Conservation (phyloP, 2,113 vertebrate species). For the Echinops telfairi region DNA sequence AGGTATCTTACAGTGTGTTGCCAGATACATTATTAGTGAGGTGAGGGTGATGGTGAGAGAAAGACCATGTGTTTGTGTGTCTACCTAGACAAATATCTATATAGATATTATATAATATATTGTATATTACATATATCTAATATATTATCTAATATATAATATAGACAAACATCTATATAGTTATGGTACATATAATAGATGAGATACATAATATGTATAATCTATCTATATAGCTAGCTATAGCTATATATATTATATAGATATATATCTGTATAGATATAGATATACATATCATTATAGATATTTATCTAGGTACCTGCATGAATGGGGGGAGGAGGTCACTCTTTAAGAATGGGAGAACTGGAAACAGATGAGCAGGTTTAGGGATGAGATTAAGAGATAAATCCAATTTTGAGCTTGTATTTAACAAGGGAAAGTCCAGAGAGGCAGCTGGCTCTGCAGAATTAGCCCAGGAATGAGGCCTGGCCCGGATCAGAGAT, state of each 20-base stretch:
- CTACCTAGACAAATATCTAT: too few relatives aligned
- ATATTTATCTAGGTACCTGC: not conserved
- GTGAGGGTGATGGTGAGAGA: not conserved
- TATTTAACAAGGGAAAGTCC: not conserved
- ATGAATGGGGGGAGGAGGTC: not conserved
- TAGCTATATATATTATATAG: too few relatives aligned
- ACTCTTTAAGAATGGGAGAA: constrained; percentile 13
- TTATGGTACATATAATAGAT: too few relatives aligned
- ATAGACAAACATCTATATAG: too few relatives aligned
- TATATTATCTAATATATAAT: too few relatives aligned
- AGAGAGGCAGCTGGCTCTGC: not conserved
- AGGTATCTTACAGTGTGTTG: not conserved
- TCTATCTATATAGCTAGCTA: too few relatives aligned
- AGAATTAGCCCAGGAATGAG: not conserved
- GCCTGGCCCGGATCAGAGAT: not conserved
- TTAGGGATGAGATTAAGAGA: not conserved
- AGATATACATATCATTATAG: too few relatives aligned
- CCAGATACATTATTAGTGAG: not conserved
- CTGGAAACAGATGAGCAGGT: not conserved
- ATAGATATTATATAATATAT: too few relatives aligned
- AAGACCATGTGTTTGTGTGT: not conserved
- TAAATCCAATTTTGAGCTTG: not conserved
- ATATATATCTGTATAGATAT: too few relatives aligned
- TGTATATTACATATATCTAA: too few relatives aligned
- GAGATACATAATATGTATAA: too few relatives aligned